Evolutionary conservation across 2,888 invertebrate species (phyloP), one percentile per base, ranked within the genome.

Genomic region (Coecobrya sp.): DNA sequence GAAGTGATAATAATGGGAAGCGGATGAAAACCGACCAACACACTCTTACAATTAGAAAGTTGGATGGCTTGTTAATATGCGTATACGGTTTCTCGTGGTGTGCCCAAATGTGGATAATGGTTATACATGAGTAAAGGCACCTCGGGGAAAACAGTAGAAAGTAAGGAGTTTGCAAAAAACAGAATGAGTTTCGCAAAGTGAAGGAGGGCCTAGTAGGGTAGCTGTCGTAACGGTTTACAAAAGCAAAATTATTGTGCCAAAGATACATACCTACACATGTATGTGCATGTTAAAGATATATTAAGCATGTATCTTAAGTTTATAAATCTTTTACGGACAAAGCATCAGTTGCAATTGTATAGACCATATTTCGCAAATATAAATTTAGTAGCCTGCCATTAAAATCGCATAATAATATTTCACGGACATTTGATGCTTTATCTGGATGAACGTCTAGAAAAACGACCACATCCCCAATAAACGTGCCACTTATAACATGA

Each of bases 1-100:
- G 59, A 76, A 86, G 55, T 86, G 52, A 86, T 86, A 70, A 49
- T n/a, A 42, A 30, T 1, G 36, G 42, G 8, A 36, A 42, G 11
- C 2, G 36, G 30, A 86, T 52, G 86, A 86, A 86, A 42, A 70
- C 52, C 68, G 5, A 11, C 42, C 10, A n/a, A 73, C 7, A 42
- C 8, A 73, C n/a, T n/a, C n/a, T n/a, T n/a, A n/a, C 36, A 42
- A 4, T 4, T 3, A n/a, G 11, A 36, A 36, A 30, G 42, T 73
- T 19, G 36, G 42, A 49, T 76, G 45, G 25, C 49, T 45, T 73
- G 19, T 73, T 73, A 22, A n/a, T 59, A 55, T 55, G 52, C 27
- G 30, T 55, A 27, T 36, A 10, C n/a, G 49, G 19, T 52, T 79
- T 25, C 52, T 79, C 27, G 49, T n/a, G 3, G 70, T 36, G 70